Percentiles rank a stretch among this genome's conserved stretches.
These are phyloP conservation scores for Hippocampus guttulatus DNA, from an alignment of 2,113 vertebrate genomes.

Conservation along the genomic window DNA sequence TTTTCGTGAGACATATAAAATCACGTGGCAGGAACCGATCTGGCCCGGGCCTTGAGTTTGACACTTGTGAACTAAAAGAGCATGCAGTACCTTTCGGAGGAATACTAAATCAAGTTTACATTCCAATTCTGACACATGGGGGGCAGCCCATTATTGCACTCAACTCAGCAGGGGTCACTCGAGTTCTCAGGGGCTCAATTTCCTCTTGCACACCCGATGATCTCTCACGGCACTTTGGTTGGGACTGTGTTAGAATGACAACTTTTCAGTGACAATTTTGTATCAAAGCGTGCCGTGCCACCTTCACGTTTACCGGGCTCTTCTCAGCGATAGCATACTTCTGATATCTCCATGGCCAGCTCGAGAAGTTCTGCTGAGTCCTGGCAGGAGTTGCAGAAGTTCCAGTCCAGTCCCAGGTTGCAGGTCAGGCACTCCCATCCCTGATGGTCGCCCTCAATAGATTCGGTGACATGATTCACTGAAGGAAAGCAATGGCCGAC, in stretches of 20 bases:
- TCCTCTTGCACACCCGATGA: background rate
- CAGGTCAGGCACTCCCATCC: slow-evolving; percentile 42
- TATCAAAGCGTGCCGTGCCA: background rate
- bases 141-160: no score
- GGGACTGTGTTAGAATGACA: background rate
- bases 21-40: no score
- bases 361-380: slow-evolving; percentile 60
- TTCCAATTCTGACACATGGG: no score
- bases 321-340: slow-evolving; percentile 60
- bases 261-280: background rate
- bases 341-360: slow-evolving; percentile 66
- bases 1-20: no score
- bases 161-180: no score
- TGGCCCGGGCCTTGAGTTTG: no score
- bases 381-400: slow-evolving; percentile 52
- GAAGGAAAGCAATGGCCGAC: slow-evolving; percentile 52
- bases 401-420: slow-evolving; percentile 54
- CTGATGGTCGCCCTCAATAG: slow-evolving; percentile 32
- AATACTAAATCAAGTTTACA: no score
- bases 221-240: background rate
- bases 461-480: slow-evolving; percentile 16
- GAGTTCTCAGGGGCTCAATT: no score
- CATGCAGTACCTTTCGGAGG: no score
- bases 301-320: background rate
- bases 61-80: no score